Evolutionary conservation across 2,797 vertebrate genomes (phyloP).

Genomic region (Dendrocincla fuliginosa): DNA sequence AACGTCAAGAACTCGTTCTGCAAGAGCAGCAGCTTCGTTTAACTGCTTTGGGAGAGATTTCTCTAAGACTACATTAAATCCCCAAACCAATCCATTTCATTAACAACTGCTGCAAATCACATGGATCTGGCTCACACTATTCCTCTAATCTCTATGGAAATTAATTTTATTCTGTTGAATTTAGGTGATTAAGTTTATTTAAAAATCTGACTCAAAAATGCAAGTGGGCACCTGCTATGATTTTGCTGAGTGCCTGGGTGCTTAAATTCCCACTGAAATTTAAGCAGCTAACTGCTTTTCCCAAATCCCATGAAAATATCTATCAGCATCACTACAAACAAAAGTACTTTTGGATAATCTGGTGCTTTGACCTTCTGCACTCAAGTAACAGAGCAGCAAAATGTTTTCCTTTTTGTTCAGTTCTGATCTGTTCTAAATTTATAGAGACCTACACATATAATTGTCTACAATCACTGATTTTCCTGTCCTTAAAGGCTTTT

Average conservation of each 20-base stretch:
- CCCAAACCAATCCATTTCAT: not conserved
- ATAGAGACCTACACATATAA: not conserved
- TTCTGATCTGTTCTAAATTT: not conserved
- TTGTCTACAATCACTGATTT: not conserved
- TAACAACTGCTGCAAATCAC: not conserved
- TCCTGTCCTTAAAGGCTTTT: not conserved
- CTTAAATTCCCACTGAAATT: not conserved
- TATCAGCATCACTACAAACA: not conserved
- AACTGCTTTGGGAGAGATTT: conserved; percentile 3
- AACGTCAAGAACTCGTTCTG: not conserved
- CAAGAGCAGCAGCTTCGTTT: conserved; percentile 7
- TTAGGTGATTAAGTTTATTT: not conserved
- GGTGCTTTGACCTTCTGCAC: not conserved
- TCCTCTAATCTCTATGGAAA: conserved; percentile 32
- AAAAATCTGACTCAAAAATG: conserved; percentile 25
- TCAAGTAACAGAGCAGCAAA: not conserved
- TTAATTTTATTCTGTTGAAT: not conserved
- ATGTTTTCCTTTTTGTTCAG: not conserved
- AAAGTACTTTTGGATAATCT: not conserved
- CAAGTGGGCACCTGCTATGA: not conserved
- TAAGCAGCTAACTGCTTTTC: not conserved
- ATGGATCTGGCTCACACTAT: not conserved
- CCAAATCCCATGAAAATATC: not conserved
- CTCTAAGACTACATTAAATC: not conserved
- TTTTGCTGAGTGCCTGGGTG: not conserved